These are phyloP conservation scores for Halocynthia roretzi DNA, from an alignment of 23 tunicate species.

Conservation along the genomic window DNA sequence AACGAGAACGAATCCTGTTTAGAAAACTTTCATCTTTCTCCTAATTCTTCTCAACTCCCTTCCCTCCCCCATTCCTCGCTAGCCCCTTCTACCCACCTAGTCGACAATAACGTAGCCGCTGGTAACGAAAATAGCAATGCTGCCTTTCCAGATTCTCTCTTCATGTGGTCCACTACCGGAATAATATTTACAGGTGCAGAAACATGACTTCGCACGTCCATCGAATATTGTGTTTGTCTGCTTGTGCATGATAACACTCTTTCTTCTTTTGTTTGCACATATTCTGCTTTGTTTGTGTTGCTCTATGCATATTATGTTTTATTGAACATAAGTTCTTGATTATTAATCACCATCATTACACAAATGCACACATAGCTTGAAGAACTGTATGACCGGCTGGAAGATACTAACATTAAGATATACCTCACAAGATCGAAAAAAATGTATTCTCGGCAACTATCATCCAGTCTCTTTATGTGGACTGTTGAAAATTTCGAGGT, in stretches of 20 bases:
- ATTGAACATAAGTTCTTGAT: neutral
- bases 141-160: no score
- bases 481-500: conserved; percentile 55
- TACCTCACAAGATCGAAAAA: conserved; percentile 69
- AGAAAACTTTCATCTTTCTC: no score
- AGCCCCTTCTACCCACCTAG: no score
- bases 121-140: no score
- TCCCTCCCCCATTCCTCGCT: no score
- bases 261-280: neutral
- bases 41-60: no score
- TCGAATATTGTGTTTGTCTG: neutral
- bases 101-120: no score
- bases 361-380: conserved; percentile 51
- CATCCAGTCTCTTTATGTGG: conserved; percentile 53
- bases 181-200: no score
- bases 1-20: no score
- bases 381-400: conserved; percentile 72
- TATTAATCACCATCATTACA: neutral
- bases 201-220: neutral
- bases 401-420: conserved; percentile 62
- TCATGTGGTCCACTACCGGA: no score
- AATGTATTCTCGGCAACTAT: conserved; percentile 44
- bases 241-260: neutral
- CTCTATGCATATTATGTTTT: neutral
- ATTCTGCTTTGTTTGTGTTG: neutral